phyloP scores from a whole-genome alignment of 2,797 vertebrate species.

The Calcarius lapponicus region DNA sequence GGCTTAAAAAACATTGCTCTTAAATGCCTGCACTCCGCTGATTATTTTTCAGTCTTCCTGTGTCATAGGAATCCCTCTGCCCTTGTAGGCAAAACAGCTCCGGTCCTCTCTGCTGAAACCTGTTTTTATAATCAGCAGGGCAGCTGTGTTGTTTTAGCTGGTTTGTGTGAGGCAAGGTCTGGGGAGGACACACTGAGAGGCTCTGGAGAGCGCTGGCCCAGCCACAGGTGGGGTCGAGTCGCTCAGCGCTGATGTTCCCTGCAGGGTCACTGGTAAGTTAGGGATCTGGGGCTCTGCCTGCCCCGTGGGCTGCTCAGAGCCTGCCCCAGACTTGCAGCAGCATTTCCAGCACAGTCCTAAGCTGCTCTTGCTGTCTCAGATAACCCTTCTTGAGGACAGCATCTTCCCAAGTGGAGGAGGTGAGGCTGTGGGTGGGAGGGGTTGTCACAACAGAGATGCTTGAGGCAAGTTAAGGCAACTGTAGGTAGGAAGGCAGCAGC shows the following conservation, averaged over 20 bases:
- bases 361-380: background rate
- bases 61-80: slow-evolving; percentile 51
- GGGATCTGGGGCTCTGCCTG: background rate
- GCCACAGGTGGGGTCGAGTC: background rate
- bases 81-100: slow-evolving; percentile 39
- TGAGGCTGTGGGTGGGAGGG: background rate
- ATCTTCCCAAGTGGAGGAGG: background rate
- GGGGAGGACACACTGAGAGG: background rate
- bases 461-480: background rate
- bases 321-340: background rate
- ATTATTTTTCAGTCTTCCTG: slow-evolving; percentile 59
- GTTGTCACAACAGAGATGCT: background rate
- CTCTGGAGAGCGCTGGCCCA: accelerated
- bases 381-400: background rate
- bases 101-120: background rate
- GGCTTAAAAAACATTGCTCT: slow-evolving; percentile 27
- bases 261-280: background rate
- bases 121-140: slow-evolving; percentile 14
- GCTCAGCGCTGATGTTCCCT: accelerated
- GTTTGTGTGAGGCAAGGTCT: background rate
- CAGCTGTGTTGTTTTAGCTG: slow-evolving; percentile 68
- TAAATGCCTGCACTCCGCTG: background rate
- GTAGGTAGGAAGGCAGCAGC: background rate
- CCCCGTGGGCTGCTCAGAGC: background rate
- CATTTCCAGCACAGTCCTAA: background rate